phyloP scores from a whole-genome alignment of 1,140 invertebrate species.

The Ruditapes philippinarum region DNA sequence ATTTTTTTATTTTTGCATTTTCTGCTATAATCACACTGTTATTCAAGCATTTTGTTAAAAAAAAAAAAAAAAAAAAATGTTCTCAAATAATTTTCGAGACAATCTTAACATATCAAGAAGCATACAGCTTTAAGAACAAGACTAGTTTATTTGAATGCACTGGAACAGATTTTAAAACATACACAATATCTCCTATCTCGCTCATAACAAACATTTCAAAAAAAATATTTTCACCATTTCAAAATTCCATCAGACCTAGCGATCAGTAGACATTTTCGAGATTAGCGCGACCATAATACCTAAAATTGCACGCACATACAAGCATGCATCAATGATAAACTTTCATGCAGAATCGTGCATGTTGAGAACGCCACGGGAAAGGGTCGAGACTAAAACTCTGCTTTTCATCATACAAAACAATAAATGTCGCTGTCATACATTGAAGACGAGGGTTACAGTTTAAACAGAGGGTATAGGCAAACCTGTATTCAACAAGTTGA shows the following conservation, averaged over 20 bases:
- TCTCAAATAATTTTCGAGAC: too few relatives aligned
- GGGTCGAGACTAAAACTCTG: slow-evolving; percentile 33
- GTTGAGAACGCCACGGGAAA: slow-evolving; percentile 29
- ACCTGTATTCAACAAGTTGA: neutral
- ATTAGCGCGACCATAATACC: neutral
- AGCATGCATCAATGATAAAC: slow-evolving; percentile 35
- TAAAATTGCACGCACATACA: neutral
- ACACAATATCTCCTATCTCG: neutral
- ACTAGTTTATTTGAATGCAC: neutral
- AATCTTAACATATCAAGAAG: too few relatives aligned
- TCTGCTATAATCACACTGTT: too few relatives aligned
- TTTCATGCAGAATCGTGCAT: slow-evolving; percentile 28
- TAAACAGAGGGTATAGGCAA: neutral
- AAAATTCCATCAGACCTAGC: neutral
- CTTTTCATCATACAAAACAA: slow-evolving; percentile 35
- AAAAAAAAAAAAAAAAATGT: too few relatives aligned
- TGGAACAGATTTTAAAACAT: neutral
- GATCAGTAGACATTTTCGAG: slow-evolving; percentile 15
- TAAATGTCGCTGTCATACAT: slow-evolving; percentile 43
- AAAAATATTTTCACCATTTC: slow-evolving; percentile 11
- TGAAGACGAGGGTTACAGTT: neutral
- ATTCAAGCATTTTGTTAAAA: too few relatives aligned
- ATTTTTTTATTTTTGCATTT: too few relatives aligned
- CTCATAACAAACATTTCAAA: neutral
- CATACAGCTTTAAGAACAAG: neutral